phyloP scores from a whole-genome alignment of 2,888 invertebrate species.

The Neoitamus cyanurus region DNA sequence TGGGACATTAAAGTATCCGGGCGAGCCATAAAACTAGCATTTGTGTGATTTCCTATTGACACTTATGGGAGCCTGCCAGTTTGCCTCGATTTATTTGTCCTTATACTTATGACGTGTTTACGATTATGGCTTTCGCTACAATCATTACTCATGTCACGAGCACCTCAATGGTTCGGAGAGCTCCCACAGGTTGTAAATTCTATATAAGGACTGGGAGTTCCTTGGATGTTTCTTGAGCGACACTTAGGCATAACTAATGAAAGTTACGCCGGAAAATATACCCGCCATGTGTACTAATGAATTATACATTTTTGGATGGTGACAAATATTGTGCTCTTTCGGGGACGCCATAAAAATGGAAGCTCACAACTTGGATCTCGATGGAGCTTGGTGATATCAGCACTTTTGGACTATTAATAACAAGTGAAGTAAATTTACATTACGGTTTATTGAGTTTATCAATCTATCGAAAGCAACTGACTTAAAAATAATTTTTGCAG shows the following conservation, averaged over 20 bases:
- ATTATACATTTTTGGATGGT: conserved; percentile 8
- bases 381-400: no score
- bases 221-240: conserved; percentile 8
- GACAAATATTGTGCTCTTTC: neutral
- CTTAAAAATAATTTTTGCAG: no score
- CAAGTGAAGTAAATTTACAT: no score
- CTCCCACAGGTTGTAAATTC: conserved; percentile 43
- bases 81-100: conserved; percentile 33
- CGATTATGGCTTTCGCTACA: conserved; percentile 35
- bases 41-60: conserved; percentile 36
- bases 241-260: conserved; percentile 33
- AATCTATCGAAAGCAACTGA: no score
- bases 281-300: neutral
- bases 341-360: neutral
- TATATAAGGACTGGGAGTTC: conserved; percentile 21
- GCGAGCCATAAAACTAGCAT: conserved; percentile 28
- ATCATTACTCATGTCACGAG: conserved; percentile 41
- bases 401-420: no score
- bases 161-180: conserved; percentile 16
- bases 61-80: conserved; percentile 16
- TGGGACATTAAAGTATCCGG: conserved; percentile 38
- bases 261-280: neutral
- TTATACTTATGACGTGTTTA: conserved; percentile 37
- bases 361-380: no score
- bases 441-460: no score